Evolutionary conservation across 2,797 vertebrate species (phyloP), one percentile per base, ranked within the genome.

Genomic region (Cephalopachus bancanus): DNA sequence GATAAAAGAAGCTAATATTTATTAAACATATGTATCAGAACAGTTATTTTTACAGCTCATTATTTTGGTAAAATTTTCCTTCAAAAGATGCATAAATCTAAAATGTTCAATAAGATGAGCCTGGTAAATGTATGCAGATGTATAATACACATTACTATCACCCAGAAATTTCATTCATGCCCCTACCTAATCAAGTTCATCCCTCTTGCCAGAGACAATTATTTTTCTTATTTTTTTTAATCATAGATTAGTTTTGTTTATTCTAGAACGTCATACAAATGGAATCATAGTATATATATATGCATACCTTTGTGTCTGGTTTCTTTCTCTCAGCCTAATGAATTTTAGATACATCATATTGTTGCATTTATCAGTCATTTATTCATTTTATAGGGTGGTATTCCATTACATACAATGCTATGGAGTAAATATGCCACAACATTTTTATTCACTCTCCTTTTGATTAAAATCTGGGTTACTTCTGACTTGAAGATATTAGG

Each of bases 361-460:
- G 26, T 10, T 93, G 9, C 51, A 83, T 53, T 55, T 85, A 37
- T 19, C 20, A 33, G 12, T 83, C 26, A 60, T 67, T 44, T 76
- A 30, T 51, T 44, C 55, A 4, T 30, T 87, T 74, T 71, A 69
- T 44, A 84, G n/a, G 55, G 24, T 49, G 69, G 26, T 93, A 91
- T 26, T 71, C 7, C 16, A n/a, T 55, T 80, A 74, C 30, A 78
- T 37, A 14, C 5, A 76, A 4, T 49, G 5, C 17, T 91, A 12
- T 33, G 76, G 24, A 59, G 65, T 72, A 28, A 57, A 59, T 94
- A 75, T 64, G 60, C 17, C 28, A 67, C 15, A 90, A 91, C 17
- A 81, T 74, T 95, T 85, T 83, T 81, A 88, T 89, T 7, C 64
- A 62, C 89, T 93, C 30, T 57, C 4, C n/a, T 62, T 67, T 85